phyloP scores from a whole-genome alignment of 2,888 invertebrate species.

The Saturnia pavonia region DNA sequence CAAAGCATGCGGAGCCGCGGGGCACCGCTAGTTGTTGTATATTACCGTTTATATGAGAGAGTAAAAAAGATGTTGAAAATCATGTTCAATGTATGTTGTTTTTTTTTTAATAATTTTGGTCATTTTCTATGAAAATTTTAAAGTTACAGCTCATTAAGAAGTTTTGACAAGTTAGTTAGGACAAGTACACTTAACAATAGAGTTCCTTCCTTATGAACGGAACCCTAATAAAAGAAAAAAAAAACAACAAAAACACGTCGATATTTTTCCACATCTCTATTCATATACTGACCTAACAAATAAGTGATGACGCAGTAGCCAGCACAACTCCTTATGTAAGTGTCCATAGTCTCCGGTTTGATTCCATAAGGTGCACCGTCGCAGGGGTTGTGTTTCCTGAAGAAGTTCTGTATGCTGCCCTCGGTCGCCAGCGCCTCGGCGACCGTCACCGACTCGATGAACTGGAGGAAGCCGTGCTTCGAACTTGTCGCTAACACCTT shows the following conservation, averaged over 20 bases:
- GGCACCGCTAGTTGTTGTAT: too few relatives aligned
- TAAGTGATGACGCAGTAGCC: slow-evolving; percentile 99
- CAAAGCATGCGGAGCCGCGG: too few relatives aligned
- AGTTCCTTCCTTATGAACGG: not conserved
- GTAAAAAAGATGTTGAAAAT: too few relatives aligned
- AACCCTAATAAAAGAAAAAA: not conserved
- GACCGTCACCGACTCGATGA: slow-evolving; percentile 95
- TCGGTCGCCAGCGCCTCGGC: slow-evolving; percentile 94
- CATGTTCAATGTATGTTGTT: too few relatives aligned
- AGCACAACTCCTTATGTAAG: slow-evolving; percentile 96
- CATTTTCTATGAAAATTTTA: too few relatives aligned
- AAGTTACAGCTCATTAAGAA: too few relatives aligned
- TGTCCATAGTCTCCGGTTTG: slow-evolving; percentile 97
- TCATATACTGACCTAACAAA: slow-evolving; percentile 83
- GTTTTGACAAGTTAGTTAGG: too few relatives aligned
- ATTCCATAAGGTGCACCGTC: slow-evolving; percentile 95
- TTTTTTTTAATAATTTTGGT: too few relatives aligned
- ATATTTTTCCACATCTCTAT: not conserved
- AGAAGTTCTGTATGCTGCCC: slow-evolving; percentile 95
- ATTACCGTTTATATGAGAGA: too few relatives aligned
- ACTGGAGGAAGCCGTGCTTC: slow-evolving; percentile 98
- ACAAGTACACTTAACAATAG: too few relatives aligned
- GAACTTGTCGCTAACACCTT: slow-evolving; percentile 96
- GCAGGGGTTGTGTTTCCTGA: slow-evolving; percentile 93
- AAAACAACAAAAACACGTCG: not conserved